Evolutionary conservation across 2,888 invertebrate species (phyloP).

Genomic region (Macaria liturata): DNA sequence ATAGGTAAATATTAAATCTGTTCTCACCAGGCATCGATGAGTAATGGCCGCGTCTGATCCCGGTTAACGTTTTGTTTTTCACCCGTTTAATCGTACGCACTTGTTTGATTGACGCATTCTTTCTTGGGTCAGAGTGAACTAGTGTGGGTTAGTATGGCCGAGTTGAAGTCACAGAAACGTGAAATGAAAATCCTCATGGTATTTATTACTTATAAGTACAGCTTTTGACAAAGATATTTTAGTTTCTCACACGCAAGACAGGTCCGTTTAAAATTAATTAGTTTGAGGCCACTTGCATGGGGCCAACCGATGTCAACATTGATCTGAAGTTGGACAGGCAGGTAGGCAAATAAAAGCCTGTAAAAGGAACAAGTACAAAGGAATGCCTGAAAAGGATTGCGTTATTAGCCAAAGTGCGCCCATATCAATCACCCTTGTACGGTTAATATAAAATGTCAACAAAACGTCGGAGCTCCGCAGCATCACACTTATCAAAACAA

Average conservation of each 20-base stretch:
- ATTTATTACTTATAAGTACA: too few relatives aligned
- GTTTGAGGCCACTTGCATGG: neutral
- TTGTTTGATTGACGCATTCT: constrained; percentile 65
- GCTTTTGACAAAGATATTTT: too few relatives aligned
- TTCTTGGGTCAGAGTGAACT: constrained; percentile 31
- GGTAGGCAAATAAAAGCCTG: constrained; percentile 9
- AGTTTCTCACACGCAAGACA: constrained; percentile 6
- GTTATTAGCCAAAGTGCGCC: constrained; percentile 42
- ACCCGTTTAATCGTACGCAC: constrained; percentile 58
- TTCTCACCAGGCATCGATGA: constrained; percentile 69
- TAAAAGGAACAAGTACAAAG: constrained; percentile 23
- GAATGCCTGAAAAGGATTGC: constrained; percentile 29
- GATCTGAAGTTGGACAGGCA: constrained; percentile 16
- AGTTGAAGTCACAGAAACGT: too few relatives aligned
- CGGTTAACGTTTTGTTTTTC: constrained; percentile 66
- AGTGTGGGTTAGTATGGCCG: too few relatives aligned
- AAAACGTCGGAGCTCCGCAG: constrained; percentile 61
- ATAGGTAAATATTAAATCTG: constrained; percentile 80
- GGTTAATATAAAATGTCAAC: constrained; percentile 72
- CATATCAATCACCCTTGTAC: constrained; percentile 69
- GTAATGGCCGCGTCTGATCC: constrained; percentile 65
- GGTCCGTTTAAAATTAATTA: constrained; percentile 2
- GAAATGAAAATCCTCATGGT: too few relatives aligned
- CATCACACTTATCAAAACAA: constrained; percentile 80
- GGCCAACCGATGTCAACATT: constrained; percentile 12